Base-by-base conservation (phyloP, 53 echinoderm and acorn worm species). In the Antedon mediterranea region DNA sequence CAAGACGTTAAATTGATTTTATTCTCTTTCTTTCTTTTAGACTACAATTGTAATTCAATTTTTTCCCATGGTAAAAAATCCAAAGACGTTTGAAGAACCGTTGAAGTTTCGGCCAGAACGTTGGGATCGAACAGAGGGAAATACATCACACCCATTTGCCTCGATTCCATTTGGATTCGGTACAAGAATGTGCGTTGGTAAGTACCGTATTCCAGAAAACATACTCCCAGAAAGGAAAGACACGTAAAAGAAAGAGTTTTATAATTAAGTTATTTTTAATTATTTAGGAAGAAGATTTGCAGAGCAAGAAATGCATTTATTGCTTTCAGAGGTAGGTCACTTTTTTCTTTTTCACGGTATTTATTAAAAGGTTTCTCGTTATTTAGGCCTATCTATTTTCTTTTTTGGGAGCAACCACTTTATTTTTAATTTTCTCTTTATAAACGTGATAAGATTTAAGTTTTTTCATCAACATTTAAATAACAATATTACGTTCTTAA, bases 271-370 rank as follows among this genome's bases (percentile, higher is more conserved):
- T 37, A 37, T 37, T 37, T 37, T 37, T 37, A 37, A 37, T 37
- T 11, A 6, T 41, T 41, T 13, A 57, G 57, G 57, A 15, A 13
- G 57, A 18, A 31, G 76, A 14, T 76, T 76, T 28, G 76, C 76
- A 28, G 76, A 76, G 26, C 76, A 76, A 33, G 76, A 76, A 33
- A 33, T 76, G 34, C 76, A 33, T 20, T 23, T 76, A 28, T 34
- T 76, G 32, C 28, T 76, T 6, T 33, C 76, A 0, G 34, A 76
- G 76, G 76, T 76, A 18, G 34, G 81, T 74, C 13, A 2, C 23
- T 57, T 4, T n/a, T n/a, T n/a, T n/a, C 23, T 57, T 4, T 4
- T 37, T 37, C 11, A 11, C 37, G 11, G 37, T 4, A 37, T n/a
- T n/a, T n/a, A n/a, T n/a, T n/a, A n/a, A n/a, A n/a, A n/a, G n/a